Base-by-base conservation (phyloP, 1,140 invertebrate genomes). In the Pseudomyrmex gracilis region DNA sequence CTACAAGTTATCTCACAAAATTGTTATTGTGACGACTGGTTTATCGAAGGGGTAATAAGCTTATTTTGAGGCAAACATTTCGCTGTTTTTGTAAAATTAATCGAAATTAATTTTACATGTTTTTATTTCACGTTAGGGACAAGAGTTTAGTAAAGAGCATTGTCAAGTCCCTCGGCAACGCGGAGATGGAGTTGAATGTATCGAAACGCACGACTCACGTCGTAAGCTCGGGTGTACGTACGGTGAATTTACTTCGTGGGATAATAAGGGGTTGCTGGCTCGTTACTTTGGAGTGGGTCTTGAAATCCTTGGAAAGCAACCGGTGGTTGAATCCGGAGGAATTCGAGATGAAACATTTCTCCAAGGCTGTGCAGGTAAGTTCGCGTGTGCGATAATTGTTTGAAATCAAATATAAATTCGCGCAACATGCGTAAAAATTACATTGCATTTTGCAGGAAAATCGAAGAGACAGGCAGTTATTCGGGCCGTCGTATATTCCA, bases 221-320 rank as follows among this genome's bases (percentile, higher is more conserved):
- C 8, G 87, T 95, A 5, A 93, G 91, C 55, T 92, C 93, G 1
- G 94, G 93, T 68, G 85, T 94, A 5, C 89, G 94, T 8, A 95
- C 95, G 2, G 89, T 95, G 47, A 95, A 95, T 88, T 77, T 95
- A 43, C 73, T 95, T 10, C 92, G 92, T 76, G 94, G 92, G 70
- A 94, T 95, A 70, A 92, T 94, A 76, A 87, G 94, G 83, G 95
- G 95, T 13, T 95, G 94, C 63, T 95, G 94, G 94, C 85, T 95
- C 2, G 87, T 95, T 4, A 89, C 80, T 22, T 83, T 93, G n/a
- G 92, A 94, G 47, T 95, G 94, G 94, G 83, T 93, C 63, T 73
- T 92, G 10, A 90, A 91, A 67, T 94, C 93, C 4, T 84, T 94
- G 9, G 92, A 94, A 77, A 88, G 83, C 0, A 87, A 87, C 10